Conservation (phyloP, 2,888 invertebrate genomes). For the Chrysotoxum bicinctum region DNA sequence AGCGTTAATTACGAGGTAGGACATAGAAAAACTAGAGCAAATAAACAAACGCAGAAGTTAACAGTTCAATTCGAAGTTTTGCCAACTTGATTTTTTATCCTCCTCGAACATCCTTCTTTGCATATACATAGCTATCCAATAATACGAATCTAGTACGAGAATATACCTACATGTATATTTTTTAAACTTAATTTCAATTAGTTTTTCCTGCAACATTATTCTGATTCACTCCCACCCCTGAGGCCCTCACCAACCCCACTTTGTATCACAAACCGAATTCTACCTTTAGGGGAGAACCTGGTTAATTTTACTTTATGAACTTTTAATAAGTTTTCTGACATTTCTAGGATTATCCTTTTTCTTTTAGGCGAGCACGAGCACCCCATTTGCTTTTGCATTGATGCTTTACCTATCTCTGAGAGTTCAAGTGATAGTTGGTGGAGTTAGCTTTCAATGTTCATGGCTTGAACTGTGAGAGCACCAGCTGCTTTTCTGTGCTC, state of each 20-base stretch:
- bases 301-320: slow-evolving; percentile 72
- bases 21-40: neutral
- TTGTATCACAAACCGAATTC: slow-evolving; percentile 15
- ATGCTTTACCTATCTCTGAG: neutral
- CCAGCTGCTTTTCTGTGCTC: neutral
- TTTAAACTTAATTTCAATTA: neutral
- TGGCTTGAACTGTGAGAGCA: slow-evolving; percentile 33
- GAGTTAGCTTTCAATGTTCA: slow-evolving; percentile 49
- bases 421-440: slow-evolving; percentile 62
- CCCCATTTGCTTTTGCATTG: neutral
- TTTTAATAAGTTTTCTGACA: slow-evolving; percentile 73
- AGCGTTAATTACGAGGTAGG: neutral
- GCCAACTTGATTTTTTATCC: neutral
- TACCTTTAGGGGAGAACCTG: slow-evolving; percentile 64
- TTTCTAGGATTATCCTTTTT: slow-evolving; percentile 69
- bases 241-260: neutral
- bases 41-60: neutral
- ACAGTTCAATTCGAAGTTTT: neutral
- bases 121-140: no score
- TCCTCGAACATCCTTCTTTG: neutral
- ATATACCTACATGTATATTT: neutral
- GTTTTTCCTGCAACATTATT: neutral
- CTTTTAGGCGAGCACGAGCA: slow-evolving; percentile 28
- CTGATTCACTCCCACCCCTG: neutral
- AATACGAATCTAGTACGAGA: neutral